A percentile compares a stretch with the other conserved stretches of the same genome.
phyloP scores from a whole-genome alignment of 1,140 invertebrate species.

The Lamellibrachia luymesi region DNA sequence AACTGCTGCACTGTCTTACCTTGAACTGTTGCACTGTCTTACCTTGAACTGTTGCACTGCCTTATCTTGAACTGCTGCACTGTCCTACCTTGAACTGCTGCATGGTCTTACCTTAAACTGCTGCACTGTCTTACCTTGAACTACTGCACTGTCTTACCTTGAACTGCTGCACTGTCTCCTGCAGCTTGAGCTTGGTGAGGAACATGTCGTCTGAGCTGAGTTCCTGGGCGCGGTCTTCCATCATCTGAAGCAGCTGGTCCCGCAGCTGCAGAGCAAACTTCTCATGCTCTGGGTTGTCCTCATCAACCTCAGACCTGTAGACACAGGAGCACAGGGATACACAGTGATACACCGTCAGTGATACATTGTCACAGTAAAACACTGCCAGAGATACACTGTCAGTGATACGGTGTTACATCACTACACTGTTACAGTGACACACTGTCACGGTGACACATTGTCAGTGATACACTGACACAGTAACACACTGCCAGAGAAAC shows the following conservation, averaged over 20 bases:
- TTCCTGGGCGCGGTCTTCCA: constrained; percentile 73
- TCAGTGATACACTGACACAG: not conserved
- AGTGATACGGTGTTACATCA: no score
- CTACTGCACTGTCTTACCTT: constrained; percentile 57
- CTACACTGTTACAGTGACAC: no score
- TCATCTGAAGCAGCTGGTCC: constrained; percentile 71
- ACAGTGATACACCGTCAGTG: not conserved
- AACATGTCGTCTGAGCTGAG: constrained; percentile 61
- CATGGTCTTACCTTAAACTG: no score
- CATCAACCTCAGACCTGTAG: constrained; percentile 69
- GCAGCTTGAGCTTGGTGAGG: constrained; percentile 75
- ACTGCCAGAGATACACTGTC: no score
- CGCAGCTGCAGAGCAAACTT: constrained; percentile 66
- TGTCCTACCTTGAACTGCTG: no score
- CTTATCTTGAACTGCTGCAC: no score
- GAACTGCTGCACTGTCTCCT: constrained; percentile 76
- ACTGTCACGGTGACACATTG: not conserved
- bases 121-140: no score
- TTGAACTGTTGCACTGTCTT: no score
- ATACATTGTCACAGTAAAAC: no score
- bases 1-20: no score
- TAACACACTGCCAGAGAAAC: no score
- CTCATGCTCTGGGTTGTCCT: constrained; percentile 67
- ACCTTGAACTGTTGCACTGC: no score
- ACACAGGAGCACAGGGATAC: constrained; percentile 12